Evolutionary conservation across 2,797 vertebrate species (phyloP).

Genomic region (Kryptopterus vitreolus): DNA sequence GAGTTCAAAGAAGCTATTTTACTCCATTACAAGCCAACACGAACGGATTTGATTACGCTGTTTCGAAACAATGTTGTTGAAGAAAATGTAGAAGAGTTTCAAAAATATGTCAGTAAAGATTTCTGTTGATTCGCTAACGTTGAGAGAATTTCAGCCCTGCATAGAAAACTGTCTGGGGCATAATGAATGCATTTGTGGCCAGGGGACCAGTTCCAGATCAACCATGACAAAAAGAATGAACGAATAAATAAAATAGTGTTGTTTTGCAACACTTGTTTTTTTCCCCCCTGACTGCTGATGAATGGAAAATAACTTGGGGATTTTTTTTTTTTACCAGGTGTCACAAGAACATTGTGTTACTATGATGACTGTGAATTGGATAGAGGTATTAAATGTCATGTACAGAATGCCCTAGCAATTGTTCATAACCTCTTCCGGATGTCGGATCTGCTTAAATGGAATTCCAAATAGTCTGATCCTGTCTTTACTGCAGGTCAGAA

Average conservation of each 20-base stretch:
- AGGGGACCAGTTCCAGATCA: not conserved
- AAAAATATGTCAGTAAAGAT: not conserved
- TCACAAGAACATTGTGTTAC: slow-evolving; percentile 4
- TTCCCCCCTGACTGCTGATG: not conserved
- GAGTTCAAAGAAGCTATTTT: not conserved
- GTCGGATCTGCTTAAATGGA: not conserved
- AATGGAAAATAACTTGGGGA: not conserved
- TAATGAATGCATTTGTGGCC: not conserved
- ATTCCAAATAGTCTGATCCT: not conserved
- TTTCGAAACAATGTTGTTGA: not conserved
- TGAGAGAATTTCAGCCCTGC: not conserved
- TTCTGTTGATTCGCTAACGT: not conserved
- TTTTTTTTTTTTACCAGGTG: slow-evolving; percentile 6
- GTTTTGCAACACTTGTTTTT: slow-evolving; percentile 1
- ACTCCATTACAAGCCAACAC: not conserved
- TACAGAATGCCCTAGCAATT: not conserved
- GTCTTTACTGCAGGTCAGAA: not conserved
- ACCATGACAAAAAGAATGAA: not conserved
- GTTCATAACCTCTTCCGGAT: not conserved
- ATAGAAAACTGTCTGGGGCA: not conserved
- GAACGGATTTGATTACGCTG: not conserved
- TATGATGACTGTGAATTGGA: slow-evolving; percentile 5
- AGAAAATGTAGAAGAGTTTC: not conserved
- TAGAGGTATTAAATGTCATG: not conserved
- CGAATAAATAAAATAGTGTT: not conserved